Conservation (phyloP, 2,113 vertebrate genomes). For the Rousettus leschenaultii region DNA sequence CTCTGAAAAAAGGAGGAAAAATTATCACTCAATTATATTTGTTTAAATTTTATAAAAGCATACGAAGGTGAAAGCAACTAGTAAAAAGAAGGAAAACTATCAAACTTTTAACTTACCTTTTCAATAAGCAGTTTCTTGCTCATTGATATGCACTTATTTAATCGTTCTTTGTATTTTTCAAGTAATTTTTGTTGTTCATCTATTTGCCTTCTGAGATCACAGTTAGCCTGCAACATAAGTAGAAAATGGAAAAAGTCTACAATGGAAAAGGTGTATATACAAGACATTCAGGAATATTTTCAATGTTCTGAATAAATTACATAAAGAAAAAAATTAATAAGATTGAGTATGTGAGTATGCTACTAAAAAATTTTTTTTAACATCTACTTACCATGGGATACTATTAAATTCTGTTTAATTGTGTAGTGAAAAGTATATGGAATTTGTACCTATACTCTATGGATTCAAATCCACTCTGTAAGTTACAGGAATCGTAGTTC, state of each 20-base stretch:
- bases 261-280: background rate
- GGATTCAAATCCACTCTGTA: background rate
- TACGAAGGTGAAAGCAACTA: background rate
- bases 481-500: background rate
- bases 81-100: slow-evolving; percentile 15
- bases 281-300: slow-evolving; percentile 17
- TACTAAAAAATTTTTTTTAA: background rate
- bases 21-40: slow-evolving; percentile 47
- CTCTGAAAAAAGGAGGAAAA: slow-evolving; percentile 84
- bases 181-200: slow-evolving; percentile 99
- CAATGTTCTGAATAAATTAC: slow-evolving; percentile 17
- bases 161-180: slow-evolving; percentile 99
- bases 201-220: slow-evolving; percentile 99
- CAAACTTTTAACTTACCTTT: slow-evolving; percentile 86
- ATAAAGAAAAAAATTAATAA: background rate
- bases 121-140: slow-evolving; percentile 99
- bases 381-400: background rate
- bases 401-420: background rate
- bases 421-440: background rate
- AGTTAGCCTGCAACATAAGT: slow-evolving; percentile 90
- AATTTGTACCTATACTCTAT: background rate
- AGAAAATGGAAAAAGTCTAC: slow-evolving; percentile 59
- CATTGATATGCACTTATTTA: slow-evolving; percentile 99
- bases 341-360: background rate
- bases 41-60: slow-evolving; percentile 26